Conservation (phyloP, 1,140 invertebrate genomes). For the Chrysopa pallens region DNA sequence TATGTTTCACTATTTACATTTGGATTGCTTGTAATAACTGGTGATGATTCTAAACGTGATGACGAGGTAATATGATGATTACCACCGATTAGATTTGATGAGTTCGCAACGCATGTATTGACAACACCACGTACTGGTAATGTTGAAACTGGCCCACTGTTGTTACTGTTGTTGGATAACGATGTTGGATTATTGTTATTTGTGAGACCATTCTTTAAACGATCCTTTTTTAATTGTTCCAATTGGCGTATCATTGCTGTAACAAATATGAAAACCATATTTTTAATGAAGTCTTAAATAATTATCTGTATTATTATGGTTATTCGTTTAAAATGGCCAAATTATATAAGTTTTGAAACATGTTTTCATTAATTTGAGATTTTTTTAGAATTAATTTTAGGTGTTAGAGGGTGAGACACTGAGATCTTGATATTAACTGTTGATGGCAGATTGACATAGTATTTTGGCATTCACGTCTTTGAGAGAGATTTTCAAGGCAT, state of each 20-base stretch:
- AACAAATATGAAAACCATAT: constrained; percentile 11
- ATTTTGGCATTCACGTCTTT: too few relatives aligned
- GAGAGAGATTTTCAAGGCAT: too few relatives aligned
- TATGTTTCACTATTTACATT: constrained; percentile 29
- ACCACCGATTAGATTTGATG: constrained; percentile 5
- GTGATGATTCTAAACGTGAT: constrained; percentile 13
- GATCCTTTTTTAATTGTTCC: constrained; percentile 57
- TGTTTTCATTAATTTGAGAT: too few relatives aligned
- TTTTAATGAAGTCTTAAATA: too few relatives aligned
- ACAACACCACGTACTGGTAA: constrained; percentile 5
- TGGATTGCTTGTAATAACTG: constrained; percentile 8
- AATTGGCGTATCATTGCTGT: constrained; percentile 57
- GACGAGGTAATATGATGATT: constrained; percentile 1
- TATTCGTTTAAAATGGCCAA: too few relatives aligned
- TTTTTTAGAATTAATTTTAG: too few relatives aligned
- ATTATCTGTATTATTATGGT: too few relatives aligned
- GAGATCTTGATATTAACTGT: too few relatives aligned
- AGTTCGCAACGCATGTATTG: constrained; percentile 7
- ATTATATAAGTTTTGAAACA: too few relatives aligned
- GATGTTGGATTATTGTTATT: constrained; percentile 17
- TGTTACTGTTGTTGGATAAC: neutral
- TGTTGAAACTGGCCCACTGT: constrained; percentile 2
- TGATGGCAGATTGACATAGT: too few relatives aligned
- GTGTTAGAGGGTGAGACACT: too few relatives aligned
- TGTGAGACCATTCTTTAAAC: constrained; percentile 35